Base-by-base conservation (phyloP, 2,113 vertebrate genomes). In the Pituophis catenifer region DNA sequence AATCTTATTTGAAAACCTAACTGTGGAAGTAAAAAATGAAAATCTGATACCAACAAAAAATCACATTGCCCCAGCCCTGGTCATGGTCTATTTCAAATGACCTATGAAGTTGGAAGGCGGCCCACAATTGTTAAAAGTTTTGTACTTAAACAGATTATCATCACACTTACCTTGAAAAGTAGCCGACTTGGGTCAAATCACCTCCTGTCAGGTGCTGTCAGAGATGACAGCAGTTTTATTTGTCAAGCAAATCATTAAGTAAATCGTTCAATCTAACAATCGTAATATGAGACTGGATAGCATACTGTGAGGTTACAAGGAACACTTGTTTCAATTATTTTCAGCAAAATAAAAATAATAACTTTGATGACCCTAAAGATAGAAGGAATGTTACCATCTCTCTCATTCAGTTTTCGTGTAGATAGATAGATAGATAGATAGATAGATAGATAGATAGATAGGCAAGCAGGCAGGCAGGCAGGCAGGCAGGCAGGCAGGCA, bases 111-210 rank as follows among this genome's bases (percentile, higher is more conserved):
- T 97, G 92, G 91, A 97, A 97, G 90, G 95, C 93, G 96, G 97
- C 97, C 94, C 95, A 97, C 95, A 96, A 95, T 97, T 97, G 96
- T 62, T 94, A 95, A 96, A 75, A 95, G 94, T 96, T 94, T 90
- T 95, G 0, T 93, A 92, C 93, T 89, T 94, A 97, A 93, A 95
- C 9, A 19, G 90, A 95, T 95, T 70, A 93, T 94, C 59, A 92
- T 97, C 95, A 94, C 86, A 95, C 95, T 96, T 98, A 94, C 95
- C 97, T 97, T 97, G 96, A 96, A 96, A 97, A 96, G 96, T 94
- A 97, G 96, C 97, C 96, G 96, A 96, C 96, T 96, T 55, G 53
- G 92, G 87, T 97, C 95, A 97, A 96, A 91, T 89, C 44, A 52
- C 6, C 94, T 95, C 96, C 95, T 93, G 96, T 93, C 92, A 53